Evolutionary conservation across 1,140 invertebrate species (phyloP).

Genomic region (Batillaria attramentaria): DNA sequence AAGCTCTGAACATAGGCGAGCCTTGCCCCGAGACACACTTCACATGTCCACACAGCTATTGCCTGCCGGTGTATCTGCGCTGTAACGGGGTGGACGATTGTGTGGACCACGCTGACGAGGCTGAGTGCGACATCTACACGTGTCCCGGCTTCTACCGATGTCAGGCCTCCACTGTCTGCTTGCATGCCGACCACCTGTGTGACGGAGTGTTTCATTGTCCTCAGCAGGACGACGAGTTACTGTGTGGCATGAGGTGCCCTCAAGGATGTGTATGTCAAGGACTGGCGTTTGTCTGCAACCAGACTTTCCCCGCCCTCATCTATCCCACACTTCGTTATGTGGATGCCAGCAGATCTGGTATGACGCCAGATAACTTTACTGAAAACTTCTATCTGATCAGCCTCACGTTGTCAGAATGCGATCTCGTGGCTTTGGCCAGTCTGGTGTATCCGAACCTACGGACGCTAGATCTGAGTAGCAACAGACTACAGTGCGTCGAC

Average conservation of each 20-base stretch:
- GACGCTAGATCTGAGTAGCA: conserved; percentile 27
- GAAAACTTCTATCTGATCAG: conserved; percentile 20
- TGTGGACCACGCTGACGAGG: conserved; percentile 5
- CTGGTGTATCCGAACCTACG: conserved; percentile 26
- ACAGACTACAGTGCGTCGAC: not conserved
- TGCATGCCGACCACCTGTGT: conserved; percentile 7
- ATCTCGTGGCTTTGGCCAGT: not conserved
- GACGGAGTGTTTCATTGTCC: conserved; percentile 23
- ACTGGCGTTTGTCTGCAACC: not conserved
- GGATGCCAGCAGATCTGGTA: not conserved
- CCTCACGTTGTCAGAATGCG: conserved; percentile 16
- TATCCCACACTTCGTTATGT: not conserved
- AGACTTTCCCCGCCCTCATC: not conserved
- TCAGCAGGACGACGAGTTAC: conserved; percentile 27
- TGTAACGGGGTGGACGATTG: conserved; percentile 13
- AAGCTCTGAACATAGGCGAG: too few species aligned
- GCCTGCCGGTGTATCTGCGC: conserved; percentile 6
- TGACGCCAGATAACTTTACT: not conserved
- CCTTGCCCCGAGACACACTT: conserved; percentile 17
- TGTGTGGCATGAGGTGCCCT: conserved; percentile 65
- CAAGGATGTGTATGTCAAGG: conserved; percentile 37
- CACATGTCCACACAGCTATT: not conserved
- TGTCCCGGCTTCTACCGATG: conserved; percentile 14
- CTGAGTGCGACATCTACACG: conserved; percentile 11
- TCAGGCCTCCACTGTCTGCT: conserved; percentile 1